Evolutionary conservation across 2,888 invertebrate genomes (phyloP), one percentile per base, ranked within the genome.

Genomic region (Troglohyphantes excavatus): DNA sequence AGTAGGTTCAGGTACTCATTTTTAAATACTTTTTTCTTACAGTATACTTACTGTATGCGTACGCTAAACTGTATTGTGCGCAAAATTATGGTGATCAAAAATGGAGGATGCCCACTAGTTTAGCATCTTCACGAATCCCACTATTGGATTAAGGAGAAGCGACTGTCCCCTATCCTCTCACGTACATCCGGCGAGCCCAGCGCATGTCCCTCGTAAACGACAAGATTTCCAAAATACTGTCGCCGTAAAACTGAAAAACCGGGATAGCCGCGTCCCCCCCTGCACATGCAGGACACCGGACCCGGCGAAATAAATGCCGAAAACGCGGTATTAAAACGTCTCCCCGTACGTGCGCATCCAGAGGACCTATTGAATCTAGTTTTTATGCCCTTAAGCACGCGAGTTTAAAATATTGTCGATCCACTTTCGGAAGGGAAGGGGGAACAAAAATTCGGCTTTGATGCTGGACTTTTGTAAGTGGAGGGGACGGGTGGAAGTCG

Each of bases 221-320:
- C 83, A 83, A 70, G 82, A 82, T 82, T 82, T 72, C 68, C 23
- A 43, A 70, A 82, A 82, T 61, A 43, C 70, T 82, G 82, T 82
- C 82, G 82, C 82, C 39, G 82, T 82, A 82, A 82, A 82, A 82
- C 23, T 27, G n/a, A 17, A 53, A n/a, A 68, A 59, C 29, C 59
- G 21, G 53, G 59, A 9, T 82, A 68, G 19, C 59, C 7, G 53
- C 53, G 39, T 33, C 27, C n/a, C 33, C 70, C n/a, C n/a, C 29
- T 11, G 7, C 3, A 29, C 67, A 27, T 53, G 67, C 46, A 27
- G 53, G 53, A 53, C 53, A 53, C 53, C 53, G 75, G 59, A 61
- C 67, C 43, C 53, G 43, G 13, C 0, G 70, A 59, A 61, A 70
- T 82, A 82, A 82, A 82, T 29, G 61, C 73, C 63, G 43, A 82